phyloP scores from a whole-genome alignment of 2,888 invertebrate species.

The Clusia tigrina region DNA sequence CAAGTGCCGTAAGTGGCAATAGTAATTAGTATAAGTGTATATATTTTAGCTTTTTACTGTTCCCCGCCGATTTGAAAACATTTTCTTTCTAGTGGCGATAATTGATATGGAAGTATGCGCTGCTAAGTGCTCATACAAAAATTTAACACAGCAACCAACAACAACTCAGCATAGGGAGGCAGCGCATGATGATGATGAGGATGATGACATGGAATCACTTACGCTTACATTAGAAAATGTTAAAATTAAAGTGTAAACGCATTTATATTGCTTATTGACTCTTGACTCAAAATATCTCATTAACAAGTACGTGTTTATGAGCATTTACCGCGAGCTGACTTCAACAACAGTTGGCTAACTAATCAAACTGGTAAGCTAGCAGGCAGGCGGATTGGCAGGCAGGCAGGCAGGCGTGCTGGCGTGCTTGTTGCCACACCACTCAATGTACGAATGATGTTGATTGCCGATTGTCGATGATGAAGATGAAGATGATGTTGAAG shows the following conservation, averaged over 20 bases:
- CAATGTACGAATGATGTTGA: neutral
- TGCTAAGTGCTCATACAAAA: neutral
- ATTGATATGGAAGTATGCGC: slow-evolving; percentile 4
- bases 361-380: slow-evolving; percentile 14
- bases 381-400: slow-evolving; percentile 4
- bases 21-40: too few species aligned
- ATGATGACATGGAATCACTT: neutral
- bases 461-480: slow-evolving; percentile 4
- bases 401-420: slow-evolving; percentile 3
- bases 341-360: neutral
- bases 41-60: too few species aligned
- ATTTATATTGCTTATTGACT: slow-evolving; percentile 46
- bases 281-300: slow-evolving; percentile 41
- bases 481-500: neutral
- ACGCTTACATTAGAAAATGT: neutral
- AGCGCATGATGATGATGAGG: neutral
- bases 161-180: neutral
- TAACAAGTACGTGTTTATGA: slow-evolving; percentile 41
- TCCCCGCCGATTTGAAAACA: neutral
- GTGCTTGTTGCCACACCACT: slow-evolving; percentile 23
- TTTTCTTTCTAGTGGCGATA: neutral
- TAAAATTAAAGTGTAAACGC: slow-evolving; percentile 37
- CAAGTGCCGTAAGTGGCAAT: too few species aligned
- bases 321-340: slow-evolving; percentile 31
- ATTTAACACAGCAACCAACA: neutral